phyloP scores from a whole-genome alignment of 2,888 invertebrate species.

The Liodrosophila aerea region DNA sequence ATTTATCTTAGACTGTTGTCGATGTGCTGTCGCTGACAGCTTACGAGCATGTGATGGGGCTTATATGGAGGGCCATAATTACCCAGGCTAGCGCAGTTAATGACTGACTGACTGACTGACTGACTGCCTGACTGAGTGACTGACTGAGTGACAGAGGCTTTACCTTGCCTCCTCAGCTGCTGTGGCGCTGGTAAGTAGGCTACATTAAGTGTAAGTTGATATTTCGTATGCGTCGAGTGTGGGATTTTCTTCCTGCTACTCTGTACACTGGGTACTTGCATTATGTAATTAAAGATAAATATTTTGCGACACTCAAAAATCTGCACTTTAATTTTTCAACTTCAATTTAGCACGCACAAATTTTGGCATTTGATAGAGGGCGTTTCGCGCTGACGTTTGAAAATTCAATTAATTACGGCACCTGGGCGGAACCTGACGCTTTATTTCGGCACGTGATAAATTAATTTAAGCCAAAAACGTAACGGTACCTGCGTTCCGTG shows the following conservation, averaged over 20 bases:
- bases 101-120: constrained; percentile 29
- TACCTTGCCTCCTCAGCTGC: background rate
- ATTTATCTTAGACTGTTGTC: constrained; percentile 3
- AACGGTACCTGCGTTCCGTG: background rate
- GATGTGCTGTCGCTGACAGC: constrained; percentile 21
- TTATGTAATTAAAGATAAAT: background rate
- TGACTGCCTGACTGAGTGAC: too few relatives aligned
- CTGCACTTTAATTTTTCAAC: too few relatives aligned
- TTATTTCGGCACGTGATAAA: constrained; percentile 73
- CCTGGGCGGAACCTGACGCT: constrained; percentile 44
- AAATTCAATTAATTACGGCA: constrained; percentile 68
- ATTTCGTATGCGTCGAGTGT: constrained; percentile 9
- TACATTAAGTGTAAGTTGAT: constrained; percentile 39
- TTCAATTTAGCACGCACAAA: constrained; percentile 4
- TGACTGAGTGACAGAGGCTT: constrained; percentile 22
- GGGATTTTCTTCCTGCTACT: background rate
- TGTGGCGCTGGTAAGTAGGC: constrained; percentile 15
- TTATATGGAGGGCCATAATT: constrained; percentile 45
- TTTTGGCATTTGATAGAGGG: constrained; percentile 18
- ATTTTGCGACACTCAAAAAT: too few relatives aligned
- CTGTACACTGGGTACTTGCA: background rate
- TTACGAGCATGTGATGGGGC: constrained; percentile 1
- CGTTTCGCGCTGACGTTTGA: constrained; percentile 13
- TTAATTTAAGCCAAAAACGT: constrained; percentile 60
- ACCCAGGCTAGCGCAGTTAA: constrained; percentile 39